Evolutionary conservation across 2,888 invertebrate species (phyloP), one percentile per base, ranked within the genome.

Genomic region (Adelphocoris suturalis): DNA sequence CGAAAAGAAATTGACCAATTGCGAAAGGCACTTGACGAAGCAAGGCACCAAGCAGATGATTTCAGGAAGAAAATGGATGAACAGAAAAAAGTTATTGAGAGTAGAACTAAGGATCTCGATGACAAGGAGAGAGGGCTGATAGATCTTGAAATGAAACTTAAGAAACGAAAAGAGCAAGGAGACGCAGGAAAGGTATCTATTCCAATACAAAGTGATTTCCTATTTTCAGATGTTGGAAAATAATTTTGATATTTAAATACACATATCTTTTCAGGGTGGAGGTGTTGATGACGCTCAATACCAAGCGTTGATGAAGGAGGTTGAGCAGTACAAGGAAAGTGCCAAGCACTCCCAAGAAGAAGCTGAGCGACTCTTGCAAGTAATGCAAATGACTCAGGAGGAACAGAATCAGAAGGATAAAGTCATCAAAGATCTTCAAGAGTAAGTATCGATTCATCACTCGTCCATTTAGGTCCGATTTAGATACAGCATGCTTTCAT

Each of bases 311-410:
- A 94, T 94, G 91, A 93, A 93, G 92, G 96, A 96, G 92, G 93
- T 96, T 92, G 95, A 96, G 91, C 95, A 96, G 93, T 95, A 96
- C 91, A 96, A 96, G 93, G 97, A 97, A 93, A 98, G 98, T 93
- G 95, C 97, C 76, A 95, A 96, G 93, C 95, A 97, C 92, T 96
- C 97, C 90, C 95, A 97, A 87, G 95, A 96, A n/a, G 98, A 98
- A 94, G 97, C 97, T 92, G 98, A 98, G 93, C 94, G 98, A 92
- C 94, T 98, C 92, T 94, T 98, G 92, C 97, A 98, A 93, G 94
- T 98, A 91, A 97, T 98, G 93, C 97, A 98, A 94, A 98, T 98
- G 97, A 97, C 97, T 92, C 98, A 98, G 93, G 98, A 98, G 93
- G 98, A 98, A 93, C 98, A 98, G 93, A 97, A 98, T 93, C 95